Percentiles rank a stretch among this genome's conserved stretches.
These are phyloP conservation scores for Clytia hemisphaerica DNA, from an alignment of 30 jellyfish, hydroid and myxozoan species.

Conservation along the genomic window DNA sequence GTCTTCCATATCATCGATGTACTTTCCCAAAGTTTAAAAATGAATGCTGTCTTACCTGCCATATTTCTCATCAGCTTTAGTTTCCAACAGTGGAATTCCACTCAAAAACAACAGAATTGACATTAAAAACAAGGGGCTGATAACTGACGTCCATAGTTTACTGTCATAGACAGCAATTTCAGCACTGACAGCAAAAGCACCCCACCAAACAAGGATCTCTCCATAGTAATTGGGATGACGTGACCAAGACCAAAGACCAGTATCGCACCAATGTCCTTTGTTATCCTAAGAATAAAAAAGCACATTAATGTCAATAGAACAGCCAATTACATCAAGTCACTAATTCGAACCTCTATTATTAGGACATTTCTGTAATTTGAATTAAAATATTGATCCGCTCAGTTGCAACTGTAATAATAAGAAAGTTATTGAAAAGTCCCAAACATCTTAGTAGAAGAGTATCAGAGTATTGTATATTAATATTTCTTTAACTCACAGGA, in stretches of 20 bases:
- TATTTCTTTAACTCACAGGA: constrained; percentile 15
- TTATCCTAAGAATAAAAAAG: constrained; percentile 9
- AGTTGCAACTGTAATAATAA: no score
- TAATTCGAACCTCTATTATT: neutral
- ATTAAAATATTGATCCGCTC: no score
- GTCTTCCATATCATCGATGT: no score
- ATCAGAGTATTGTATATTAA: no score
- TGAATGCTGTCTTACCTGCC: constrained; percentile 8
- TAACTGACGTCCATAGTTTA: constrained; percentile 12
- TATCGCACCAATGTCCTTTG: constrained; percentile 33
- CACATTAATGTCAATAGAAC: neutral
- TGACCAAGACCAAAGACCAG: constrained; percentile 41
- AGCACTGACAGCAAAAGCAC: constrained; percentile 7
- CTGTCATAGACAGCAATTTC: constrained; percentile 4
- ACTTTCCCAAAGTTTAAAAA: no score
- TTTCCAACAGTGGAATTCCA: constrained; percentile 37
- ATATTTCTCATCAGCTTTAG: constrained; percentile 35
- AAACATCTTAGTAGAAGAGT: no score
- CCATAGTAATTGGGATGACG: constrained; percentile 52
- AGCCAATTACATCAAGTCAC: neutral
- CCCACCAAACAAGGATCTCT: constrained; percentile 43
- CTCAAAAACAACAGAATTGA: constrained; percentile 11
- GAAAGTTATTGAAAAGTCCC: no score
- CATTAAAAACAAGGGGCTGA: constrained; percentile 26
- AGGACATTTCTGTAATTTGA: no score